phyloP scores from a whole-genome alignment of 2,888 invertebrate genomes.

The Cheilosia soror region DNA sequence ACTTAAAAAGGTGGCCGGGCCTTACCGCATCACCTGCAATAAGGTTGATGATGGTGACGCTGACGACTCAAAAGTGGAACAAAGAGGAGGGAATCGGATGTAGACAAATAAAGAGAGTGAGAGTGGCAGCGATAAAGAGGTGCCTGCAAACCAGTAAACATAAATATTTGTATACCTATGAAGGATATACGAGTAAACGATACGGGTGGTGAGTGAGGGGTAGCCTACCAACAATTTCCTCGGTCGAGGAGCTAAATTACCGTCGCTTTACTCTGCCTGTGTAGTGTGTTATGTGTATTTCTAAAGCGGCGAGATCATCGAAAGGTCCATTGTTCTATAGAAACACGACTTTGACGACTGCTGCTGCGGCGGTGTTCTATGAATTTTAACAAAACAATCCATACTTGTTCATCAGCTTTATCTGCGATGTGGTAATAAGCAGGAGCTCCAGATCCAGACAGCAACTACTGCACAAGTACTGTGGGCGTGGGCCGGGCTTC shows the following conservation, averaged over 20 bases:
- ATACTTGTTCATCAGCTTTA: constrained; percentile 26
- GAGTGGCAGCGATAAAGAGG: constrained; percentile 42
- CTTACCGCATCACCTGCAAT: constrained; percentile 50
- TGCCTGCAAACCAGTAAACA: constrained; percentile 50
- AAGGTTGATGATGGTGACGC: constrained; percentile 17
- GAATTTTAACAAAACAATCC: constrained; percentile 41
- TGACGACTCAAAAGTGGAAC: constrained; percentile 26
- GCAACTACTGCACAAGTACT: neutral
- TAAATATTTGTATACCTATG: constrained; percentile 63
- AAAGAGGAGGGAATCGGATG: constrained; percentile 18
- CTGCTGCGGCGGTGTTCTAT: constrained; percentile 17
- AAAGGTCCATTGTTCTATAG: constrained; percentile 45
- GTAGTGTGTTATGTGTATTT: neutral
- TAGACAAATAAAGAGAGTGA: neutral
- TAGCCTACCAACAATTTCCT: constrained; percentile 26
- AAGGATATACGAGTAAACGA: constrained; percentile 20
- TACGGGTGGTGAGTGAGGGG: constrained; percentile 3
- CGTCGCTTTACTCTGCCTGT: constrained; percentile 12
- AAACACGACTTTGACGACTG: constrained; percentile 7
- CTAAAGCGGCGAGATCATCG: constrained; percentile 35
- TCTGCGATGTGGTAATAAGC: constrained; percentile 20
- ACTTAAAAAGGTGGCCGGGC: constrained; percentile 62
- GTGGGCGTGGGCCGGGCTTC: constrained; percentile 6
- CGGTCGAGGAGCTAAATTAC: constrained; percentile 38
- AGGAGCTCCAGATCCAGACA: constrained; percentile 3